These are phyloP conservation scores for Physella acuta DNA, from an alignment of 1,140 invertebrate species.

Conservation along the genomic window DNA sequence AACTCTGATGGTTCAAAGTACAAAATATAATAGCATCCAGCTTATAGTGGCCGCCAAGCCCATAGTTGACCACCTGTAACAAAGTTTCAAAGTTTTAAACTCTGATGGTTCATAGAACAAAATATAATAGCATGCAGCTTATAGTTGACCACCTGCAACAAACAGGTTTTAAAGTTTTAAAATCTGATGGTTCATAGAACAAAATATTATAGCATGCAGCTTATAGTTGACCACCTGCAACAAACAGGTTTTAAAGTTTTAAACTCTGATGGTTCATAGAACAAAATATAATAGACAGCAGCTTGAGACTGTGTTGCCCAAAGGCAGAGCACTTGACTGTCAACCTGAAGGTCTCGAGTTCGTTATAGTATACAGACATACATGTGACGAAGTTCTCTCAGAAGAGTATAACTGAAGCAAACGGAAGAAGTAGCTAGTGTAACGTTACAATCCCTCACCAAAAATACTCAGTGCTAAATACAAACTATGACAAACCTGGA, in stretches of 20 bases:
- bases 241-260: neutral
- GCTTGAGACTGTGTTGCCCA: neutral
- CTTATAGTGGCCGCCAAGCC: neutral
- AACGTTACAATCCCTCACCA: no score
- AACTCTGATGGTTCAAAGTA: neutral
- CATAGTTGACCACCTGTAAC: neutral
- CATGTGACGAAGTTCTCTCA: no score
- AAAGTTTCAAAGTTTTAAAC: neutral
- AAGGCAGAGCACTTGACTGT: no score
- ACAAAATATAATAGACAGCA: neutral
- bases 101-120: neutral
- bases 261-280: neutral
- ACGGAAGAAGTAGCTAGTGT: no score
- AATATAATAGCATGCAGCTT: neutral
- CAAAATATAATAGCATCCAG: neutral
- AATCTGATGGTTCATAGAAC: neutral
- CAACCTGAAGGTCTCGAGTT: no score
- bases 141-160: neutral
- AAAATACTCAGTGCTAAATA: no score
- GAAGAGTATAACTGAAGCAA: no score
- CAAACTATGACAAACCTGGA: no score
- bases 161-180: neutral
- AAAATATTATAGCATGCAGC: neutral
- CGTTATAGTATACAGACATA: no score
- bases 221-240: slow-evolving; percentile 27